Evolutionary conservation across 2,113 vertebrate species (phyloP).

Genomic region (Eretmochelys imbricata): DNA sequence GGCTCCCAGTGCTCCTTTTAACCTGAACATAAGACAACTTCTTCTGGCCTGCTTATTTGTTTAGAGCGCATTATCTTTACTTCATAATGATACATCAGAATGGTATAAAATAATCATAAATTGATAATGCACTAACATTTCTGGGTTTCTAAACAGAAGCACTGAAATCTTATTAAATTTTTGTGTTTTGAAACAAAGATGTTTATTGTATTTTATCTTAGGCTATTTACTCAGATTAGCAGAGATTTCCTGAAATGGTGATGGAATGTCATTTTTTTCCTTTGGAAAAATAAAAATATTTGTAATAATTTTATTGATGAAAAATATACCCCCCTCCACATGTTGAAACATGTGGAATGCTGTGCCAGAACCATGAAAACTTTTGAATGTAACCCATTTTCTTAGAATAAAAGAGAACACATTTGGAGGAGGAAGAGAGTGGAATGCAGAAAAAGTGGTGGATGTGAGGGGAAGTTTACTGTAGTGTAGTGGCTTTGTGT

Average conservation of each 20-base stretch:
- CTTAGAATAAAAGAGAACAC: not conserved
- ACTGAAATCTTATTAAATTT: not conserved
- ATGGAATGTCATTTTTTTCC: constrained; percentile 15
- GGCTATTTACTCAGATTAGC: not conserved
- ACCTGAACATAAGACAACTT: not conserved
- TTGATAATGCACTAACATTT: not conserved
- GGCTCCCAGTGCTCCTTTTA: not conserved
- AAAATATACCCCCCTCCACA: not conserved
- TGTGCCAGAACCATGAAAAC: not conserved
- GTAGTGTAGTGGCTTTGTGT: too few relatives aligned
- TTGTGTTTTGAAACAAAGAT: not conserved
- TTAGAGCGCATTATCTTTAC: not conserved
- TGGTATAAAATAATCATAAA: not conserved
- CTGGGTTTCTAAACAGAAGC: not conserved
- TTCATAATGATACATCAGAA: not conserved
- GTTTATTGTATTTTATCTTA: not conserved
- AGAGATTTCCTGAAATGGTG: constrained; percentile 35
- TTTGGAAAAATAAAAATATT: not conserved
- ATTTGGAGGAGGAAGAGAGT: not conserved
- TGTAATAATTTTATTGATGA: not conserved
- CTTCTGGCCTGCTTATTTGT: not conserved
- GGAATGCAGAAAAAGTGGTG: not conserved
- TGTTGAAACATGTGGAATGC: not conserved
- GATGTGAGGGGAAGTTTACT: not conserved
- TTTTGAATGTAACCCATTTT: not conserved